Conservation (phyloP, 2,113 vertebrate species). For the Gymnorhina tibicen region DNA sequence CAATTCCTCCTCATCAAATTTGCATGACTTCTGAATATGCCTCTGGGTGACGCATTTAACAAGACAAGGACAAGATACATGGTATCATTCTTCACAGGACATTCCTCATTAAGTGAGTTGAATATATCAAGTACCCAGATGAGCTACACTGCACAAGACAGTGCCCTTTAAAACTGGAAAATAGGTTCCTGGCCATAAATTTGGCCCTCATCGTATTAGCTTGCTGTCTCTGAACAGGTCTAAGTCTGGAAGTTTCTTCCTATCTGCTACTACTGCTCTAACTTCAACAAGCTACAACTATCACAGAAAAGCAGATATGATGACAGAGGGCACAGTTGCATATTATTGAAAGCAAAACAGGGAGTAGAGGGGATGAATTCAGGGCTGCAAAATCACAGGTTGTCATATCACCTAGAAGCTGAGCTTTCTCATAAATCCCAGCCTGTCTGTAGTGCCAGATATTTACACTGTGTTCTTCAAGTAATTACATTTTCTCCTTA, state of each 20-base stretch:
- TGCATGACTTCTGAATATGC: neutral
- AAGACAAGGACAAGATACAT: neutral
- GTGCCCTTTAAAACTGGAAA: neutral
- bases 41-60: neutral
- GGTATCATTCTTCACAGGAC: neutral
- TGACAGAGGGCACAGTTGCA: neutral
- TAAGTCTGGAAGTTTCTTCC: neutral
- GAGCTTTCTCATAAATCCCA: neutral
- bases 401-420: neutral
- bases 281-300: neutral
- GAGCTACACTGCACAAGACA: neutral
- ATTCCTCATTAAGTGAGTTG: neutral
- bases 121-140: neutral
- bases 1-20: neutral
- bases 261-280: neutral
- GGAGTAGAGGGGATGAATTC: neutral
- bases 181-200: neutral
- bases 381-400: neutral
- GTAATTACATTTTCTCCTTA: neutral
- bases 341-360: neutral
- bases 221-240: neutral
- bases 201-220: neutral
- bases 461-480: neutral
- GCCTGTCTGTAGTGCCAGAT: neutral
- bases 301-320: neutral